Evolutionary conservation across 2,797 vertebrate species (phyloP).

Genomic region (Protonibea diacanthus): DNA sequence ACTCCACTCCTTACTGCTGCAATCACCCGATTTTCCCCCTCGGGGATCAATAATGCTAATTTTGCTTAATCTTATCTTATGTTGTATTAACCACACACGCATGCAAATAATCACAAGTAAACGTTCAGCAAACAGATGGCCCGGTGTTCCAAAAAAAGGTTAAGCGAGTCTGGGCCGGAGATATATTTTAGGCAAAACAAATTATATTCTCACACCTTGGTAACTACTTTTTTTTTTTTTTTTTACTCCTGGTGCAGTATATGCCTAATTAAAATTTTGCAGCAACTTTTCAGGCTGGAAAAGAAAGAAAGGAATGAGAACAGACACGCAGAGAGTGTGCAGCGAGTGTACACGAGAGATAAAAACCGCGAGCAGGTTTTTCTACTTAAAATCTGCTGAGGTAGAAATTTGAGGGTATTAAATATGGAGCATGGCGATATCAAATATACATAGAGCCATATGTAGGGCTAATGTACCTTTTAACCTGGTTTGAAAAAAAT

Average conservation of each 20-base stretch:
- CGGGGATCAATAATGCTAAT: conserved; percentile 69
- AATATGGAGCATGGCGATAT: conserved; percentile 74
- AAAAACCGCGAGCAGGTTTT: conserved; percentile 62
- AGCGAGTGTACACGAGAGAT: conserved; percentile 54
- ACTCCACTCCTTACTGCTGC: conserved; percentile 34
- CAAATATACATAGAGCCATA: conserved; percentile 78
- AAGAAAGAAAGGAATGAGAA: conserved; percentile 44
- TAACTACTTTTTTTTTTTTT: neutral
- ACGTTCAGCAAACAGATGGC: conserved; percentile 40
- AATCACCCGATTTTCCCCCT: conserved; percentile 46
- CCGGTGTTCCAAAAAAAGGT: conserved; percentile 33
- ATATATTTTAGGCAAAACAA: conserved; percentile 47
- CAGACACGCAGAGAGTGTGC: conserved; percentile 8
- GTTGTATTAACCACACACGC: conserved; percentile 33
- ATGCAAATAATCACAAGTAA: conserved; percentile 14
- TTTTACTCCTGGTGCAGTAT: conserved; percentile 27
- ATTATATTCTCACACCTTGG: conserved; percentile 46
- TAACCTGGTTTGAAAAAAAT: conserved; percentile 49
- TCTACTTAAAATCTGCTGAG: conserved; percentile 69
- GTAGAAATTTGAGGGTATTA: conserved; percentile 69
- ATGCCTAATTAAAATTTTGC: conserved; percentile 42
- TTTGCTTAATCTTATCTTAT: conserved; percentile 57
- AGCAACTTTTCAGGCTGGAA: conserved; percentile 19
- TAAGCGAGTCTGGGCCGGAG: conserved; percentile 39
- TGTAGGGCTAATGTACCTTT: conserved; percentile 77